These are phyloP conservation scores for Cheilosia vulpina DNA, from an alignment of 2,888 invertebrate species.

Conservation along the genomic window DNA sequence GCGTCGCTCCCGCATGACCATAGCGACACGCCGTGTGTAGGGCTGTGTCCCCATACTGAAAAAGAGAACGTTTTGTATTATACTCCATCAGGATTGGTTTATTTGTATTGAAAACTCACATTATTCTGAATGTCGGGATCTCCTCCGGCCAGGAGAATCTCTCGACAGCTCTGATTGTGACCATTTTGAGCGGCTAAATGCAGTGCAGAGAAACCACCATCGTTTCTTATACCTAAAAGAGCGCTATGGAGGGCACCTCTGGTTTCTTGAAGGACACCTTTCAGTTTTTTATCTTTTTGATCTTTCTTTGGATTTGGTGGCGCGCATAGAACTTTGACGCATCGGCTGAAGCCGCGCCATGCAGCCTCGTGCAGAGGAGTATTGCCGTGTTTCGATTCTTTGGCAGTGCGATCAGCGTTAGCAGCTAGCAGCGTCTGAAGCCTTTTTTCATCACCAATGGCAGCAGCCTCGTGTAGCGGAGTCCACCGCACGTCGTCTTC, in stretches of 20 bases:
- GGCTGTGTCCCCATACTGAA: slow-evolving; percentile 96
- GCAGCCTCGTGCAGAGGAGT: slow-evolving; percentile 97
- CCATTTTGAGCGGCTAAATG: slow-evolving; percentile 98
- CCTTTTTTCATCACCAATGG: slow-evolving; percentile 79
- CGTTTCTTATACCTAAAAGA: slow-evolving; percentile 88
- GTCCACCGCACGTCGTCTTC: slow-evolving; percentile 80
- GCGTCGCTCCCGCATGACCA: slow-evolving; percentile 97
- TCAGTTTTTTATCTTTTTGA: slow-evolving; percentile 78
- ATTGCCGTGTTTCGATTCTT: slow-evolving; percentile 90
- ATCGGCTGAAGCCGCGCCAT: slow-evolving; percentile 96
- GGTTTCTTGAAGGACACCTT: slow-evolving; percentile 78
- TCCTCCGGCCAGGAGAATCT: slow-evolving; percentile 93
- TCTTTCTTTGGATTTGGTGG: slow-evolving; percentile 77
- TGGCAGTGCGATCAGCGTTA: slow-evolving; percentile 80
- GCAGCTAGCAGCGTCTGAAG: slow-evolving; percentile 79
- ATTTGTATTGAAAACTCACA: slow-evolving; percentile 83
- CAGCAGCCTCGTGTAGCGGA: slow-evolving; percentile 80
- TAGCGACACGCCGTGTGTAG: slow-evolving; percentile 97
- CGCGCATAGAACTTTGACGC: slow-evolving; percentile 88
- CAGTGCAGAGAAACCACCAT: slow-evolving; percentile 95
- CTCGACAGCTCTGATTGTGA: slow-evolving; percentile 96
- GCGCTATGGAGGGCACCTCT: slow-evolving; percentile 86
- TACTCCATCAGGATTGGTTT: not conserved
- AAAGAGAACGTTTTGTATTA: slow-evolving; percentile 37
- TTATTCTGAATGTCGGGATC: slow-evolving; percentile 96